Evolutionary conservation across 2,113 vertebrate genomes (phyloP).

Genomic region (Odocoileus hemionus): DNA sequence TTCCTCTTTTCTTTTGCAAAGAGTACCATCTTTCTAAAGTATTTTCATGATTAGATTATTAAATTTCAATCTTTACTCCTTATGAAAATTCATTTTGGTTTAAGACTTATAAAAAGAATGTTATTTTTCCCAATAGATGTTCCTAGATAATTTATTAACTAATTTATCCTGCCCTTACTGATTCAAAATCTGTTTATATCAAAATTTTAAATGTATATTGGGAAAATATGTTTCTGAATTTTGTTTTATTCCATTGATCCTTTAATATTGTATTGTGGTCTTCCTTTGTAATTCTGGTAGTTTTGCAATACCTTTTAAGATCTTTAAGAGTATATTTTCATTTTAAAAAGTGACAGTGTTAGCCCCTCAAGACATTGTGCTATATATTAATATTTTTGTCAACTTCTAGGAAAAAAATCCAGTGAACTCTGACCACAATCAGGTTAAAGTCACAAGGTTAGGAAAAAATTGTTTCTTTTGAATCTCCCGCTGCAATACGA

Average conservation of each 20-base stretch:
- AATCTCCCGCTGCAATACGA: not conserved
- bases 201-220: not conserved
- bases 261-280: not conserved
- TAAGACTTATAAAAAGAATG: conserved; percentile 6
- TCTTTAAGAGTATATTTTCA: not conserved
- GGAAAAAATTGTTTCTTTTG: not conserved
- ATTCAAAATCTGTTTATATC: not conserved
- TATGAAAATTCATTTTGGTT: not conserved
- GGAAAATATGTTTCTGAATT: not conserved
- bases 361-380: not conserved
- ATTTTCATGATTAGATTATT: not conserved
- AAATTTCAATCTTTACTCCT: not conserved
- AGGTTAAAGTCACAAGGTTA: not conserved
- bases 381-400: not conserved
- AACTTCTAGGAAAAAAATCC: not conserved
- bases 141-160: not conserved
- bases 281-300: not conserved
- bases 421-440: not conserved
- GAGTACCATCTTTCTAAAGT: not conserved
- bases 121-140: not conserved
- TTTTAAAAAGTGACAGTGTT: not conserved
- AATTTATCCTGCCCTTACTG: not conserved
- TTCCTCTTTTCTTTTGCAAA: not conserved
- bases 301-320: not conserved
- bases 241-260: not conserved